A percentile compares a stretch with the other conserved stretches of the same genome.
Evolutionary conservation across 2,888 invertebrate species (phyloP).

Genomic region (Agonopterix subpropinquella): DNA sequence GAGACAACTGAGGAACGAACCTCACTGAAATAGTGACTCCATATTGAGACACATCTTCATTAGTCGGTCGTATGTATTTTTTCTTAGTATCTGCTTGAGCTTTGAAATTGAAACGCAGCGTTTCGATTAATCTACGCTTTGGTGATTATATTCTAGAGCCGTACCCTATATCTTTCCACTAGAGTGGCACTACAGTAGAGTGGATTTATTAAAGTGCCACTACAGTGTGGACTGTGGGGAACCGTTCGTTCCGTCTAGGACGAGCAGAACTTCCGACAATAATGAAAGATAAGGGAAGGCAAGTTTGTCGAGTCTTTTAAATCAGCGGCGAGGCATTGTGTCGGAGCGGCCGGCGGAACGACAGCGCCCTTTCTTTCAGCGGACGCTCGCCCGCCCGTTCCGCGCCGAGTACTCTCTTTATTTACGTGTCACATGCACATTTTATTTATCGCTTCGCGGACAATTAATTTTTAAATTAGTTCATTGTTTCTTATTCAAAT

Average conservation of each 20-base stretch:
- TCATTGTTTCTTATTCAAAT: constrained; percentile 35
- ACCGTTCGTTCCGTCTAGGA: constrained; percentile 31
- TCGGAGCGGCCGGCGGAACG: constrained; percentile 50
- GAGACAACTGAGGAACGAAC: too few relatives aligned
- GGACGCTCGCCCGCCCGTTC: constrained; percentile 35
- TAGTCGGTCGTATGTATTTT: too few relatives aligned
- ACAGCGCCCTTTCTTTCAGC: constrained; percentile 48
- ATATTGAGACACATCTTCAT: too few relatives aligned
- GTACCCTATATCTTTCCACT: too few relatives aligned
- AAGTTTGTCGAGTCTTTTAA: constrained; percentile 56
- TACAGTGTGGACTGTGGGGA: constrained; percentile 20
- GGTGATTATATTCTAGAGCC: too few relatives aligned
- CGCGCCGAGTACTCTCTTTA: constrained; percentile 48
- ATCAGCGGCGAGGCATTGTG: constrained; percentile 45
- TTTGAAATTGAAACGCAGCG: too few relatives aligned
- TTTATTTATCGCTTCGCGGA: constrained; percentile 64
- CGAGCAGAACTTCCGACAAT: constrained; percentile 44
- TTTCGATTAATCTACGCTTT: too few relatives aligned
- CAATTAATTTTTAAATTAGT: constrained; percentile 60
- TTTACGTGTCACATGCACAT: constrained; percentile 56
- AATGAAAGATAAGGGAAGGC: constrained; percentile 55
- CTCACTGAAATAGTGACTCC: too few relatives aligned
- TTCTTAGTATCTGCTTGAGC: neutral
- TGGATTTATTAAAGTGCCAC: constrained; percentile 16
- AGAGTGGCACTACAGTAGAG: too few relatives aligned